Conservation (phyloP, 2,797 vertebrate species). For the Myotis planiceps region DNA sequence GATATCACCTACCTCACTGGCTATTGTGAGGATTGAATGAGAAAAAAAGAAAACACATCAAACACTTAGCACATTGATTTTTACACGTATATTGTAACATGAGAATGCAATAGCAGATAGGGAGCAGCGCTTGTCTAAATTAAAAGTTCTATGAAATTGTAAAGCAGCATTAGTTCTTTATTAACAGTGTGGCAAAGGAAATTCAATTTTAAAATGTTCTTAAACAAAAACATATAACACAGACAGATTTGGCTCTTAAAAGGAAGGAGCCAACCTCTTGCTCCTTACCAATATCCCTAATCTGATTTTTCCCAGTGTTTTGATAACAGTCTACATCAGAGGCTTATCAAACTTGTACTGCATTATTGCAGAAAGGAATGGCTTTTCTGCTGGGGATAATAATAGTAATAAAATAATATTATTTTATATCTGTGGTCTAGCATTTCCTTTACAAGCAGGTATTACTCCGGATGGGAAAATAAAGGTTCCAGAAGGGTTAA, state of each 20-base stretch:
- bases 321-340: background rate
- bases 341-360: slow-evolving; percentile 13
- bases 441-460: slow-evolving; percentile 52
- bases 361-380: slow-evolving; percentile 35
- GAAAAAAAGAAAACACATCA: background rate
- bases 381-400: slow-evolving; percentile 57
- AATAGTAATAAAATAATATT: slow-evolving; percentile 54
- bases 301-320: background rate
- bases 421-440: slow-evolving; percentile 48
- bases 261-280: background rate
- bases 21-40: background rate
- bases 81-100: background rate
- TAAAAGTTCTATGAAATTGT: slow-evolving; percentile 45
- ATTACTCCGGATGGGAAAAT: slow-evolving; percentile 68
- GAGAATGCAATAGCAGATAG: background rate
- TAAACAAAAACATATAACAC: background rate
- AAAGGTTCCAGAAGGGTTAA: slow-evolving; percentile 61
- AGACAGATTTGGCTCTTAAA: slow-evolving; percentile 12
- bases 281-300: background rate
- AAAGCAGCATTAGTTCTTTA: slow-evolving; percentile 25
- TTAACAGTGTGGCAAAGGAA: slow-evolving; percentile 26
- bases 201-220: slow-evolving; percentile 32
- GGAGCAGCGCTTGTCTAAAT: slow-evolving; percentile 17
- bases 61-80: slow-evolving; percentile 41
- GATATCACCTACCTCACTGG: background rate